Evolutionary conservation across 2,888 invertebrate genomes (phyloP), one percentile per base, ranked within the genome.

Genomic region (Congeria kusceri): DNA sequence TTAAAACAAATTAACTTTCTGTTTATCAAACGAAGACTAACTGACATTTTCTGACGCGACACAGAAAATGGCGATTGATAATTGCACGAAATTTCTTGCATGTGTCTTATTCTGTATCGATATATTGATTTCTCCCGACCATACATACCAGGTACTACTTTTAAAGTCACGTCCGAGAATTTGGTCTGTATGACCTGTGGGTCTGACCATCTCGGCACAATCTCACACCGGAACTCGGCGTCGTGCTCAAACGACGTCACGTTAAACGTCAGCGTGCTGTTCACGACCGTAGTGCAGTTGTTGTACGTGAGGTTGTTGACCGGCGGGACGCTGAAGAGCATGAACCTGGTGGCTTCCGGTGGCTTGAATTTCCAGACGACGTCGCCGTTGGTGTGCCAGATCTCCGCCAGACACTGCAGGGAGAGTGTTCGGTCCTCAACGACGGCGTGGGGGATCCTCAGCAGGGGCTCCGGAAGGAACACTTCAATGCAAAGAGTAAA

Each of bases 211-310:
- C 59, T 46, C 4, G 62, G 63, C 13, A 15, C 57, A 4, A 84
- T 47, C 64, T 77, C 72, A 67, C 87, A 87, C 46, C 84, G 77
- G 58, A 86, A 87, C n/a, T 75, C 67, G 1, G 87, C 79, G 7
- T 83, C 84, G 27, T 86, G 80, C 29, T 87, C 87, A 46, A 80
- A 82, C 75, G 79, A 74, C 18, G 82, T 80, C 0, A 84, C 77
- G 9, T 75, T 77, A 57, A 87, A 83, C 18, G 68, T 69, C 27
- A 87, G 56, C 0, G 73, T 76, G 28, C 86, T 87, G 20, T 79
- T 77, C 9, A 87, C 76, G 23, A 57, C 67, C 0, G 71, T 69
- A 3, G 82, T 67, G 58, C 87, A 87, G 25, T 73, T 72, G 18
- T 65, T 77, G 0, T 64, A 39, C 0, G 63, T 77, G 18, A 64